Base-by-base conservation (phyloP, 2,113 vertebrate genomes). In the Lipophrys pholis region DNA sequence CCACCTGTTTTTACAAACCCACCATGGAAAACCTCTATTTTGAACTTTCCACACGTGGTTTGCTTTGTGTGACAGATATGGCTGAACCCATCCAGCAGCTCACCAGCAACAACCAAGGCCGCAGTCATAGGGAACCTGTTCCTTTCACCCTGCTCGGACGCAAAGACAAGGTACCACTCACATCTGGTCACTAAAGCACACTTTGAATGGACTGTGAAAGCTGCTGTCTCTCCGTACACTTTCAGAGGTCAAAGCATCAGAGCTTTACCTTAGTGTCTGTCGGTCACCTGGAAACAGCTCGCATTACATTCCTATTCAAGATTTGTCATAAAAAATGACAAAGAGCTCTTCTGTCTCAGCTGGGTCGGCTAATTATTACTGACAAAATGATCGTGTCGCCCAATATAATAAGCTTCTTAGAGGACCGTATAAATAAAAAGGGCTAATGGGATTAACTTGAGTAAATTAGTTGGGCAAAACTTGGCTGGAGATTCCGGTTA, bases 31-130 rank as follows among this genome's bases (percentile, higher is more conserved):
- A 30, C 4, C 21, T 30, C 21, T 30, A 30, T 30, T 30, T 30
- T 30, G 21, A 2, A 30, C 21, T 30, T 2, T 30, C 21, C 21
- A 2, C 21, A 2, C 21, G 21, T 30, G 21, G 21, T 30, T 30
- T 30, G 6, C 68, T 38, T 84, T 5, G 38, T 70, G 77, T 75
- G 69, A 80, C 92, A 97, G 96, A 97, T 60, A 96, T 97, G 96
- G 94, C 96, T 3, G 89, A 95, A 68, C 96, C 96, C 7, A 97
- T 97, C 60, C 95, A 96, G 58, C 96, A 96, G 90, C 85, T 97
- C 56, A 94, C 95, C 4, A 90, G 83, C 57, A 96, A 96, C 3
- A 95, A 96, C 79, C 89, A 88, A 0, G 92, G 94, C 49, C 73
- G 82, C 15, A 92, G 95, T 72, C 65, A 84, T 15, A 89, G 96